Evolutionary conservation across 2,797 vertebrate genomes (phyloP).

Genomic region (Eulemur mongoz): DNA sequence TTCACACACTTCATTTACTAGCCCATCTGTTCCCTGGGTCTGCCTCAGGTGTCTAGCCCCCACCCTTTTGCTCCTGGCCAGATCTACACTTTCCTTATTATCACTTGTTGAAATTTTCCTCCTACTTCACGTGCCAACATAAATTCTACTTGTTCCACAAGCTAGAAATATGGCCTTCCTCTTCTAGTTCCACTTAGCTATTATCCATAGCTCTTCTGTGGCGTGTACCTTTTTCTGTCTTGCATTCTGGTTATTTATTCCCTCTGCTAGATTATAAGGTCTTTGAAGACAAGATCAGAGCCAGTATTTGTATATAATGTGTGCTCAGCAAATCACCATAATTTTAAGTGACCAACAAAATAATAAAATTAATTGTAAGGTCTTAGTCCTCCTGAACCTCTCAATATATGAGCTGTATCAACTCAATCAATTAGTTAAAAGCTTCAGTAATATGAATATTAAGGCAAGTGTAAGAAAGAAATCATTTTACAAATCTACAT

Average conservation of each 20-base stretch:
- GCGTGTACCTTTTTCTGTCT: neutral
- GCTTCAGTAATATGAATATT: neutral
- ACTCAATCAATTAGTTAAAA: neutral
- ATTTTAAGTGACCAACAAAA: conserved; percentile 11
- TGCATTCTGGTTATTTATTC: neutral
- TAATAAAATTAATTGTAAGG: neutral
- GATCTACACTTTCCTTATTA: neutral
- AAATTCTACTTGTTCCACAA: conserved; percentile 6
- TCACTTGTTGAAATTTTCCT: neutral
- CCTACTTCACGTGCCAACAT: neutral
- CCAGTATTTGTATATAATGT: neutral
- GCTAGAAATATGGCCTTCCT: neutral
- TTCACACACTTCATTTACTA: neutral
- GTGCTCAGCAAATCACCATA: neutral
- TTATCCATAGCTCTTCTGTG: neutral
- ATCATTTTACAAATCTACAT: neutral
- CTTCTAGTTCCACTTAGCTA: neutral
- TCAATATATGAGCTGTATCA: neutral
- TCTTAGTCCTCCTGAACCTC: neutral
- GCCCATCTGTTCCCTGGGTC: neutral
- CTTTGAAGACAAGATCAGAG: neutral
- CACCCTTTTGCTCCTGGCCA: neutral
- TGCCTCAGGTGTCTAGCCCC: neutral
- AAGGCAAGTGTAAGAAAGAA: neutral
- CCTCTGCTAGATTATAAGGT: neutral